These are phyloP conservation scores for Melanostigma gelatinosum DNA, from an alignment of 2,113 vertebrate genomes.

Conservation along the genomic window DNA sequence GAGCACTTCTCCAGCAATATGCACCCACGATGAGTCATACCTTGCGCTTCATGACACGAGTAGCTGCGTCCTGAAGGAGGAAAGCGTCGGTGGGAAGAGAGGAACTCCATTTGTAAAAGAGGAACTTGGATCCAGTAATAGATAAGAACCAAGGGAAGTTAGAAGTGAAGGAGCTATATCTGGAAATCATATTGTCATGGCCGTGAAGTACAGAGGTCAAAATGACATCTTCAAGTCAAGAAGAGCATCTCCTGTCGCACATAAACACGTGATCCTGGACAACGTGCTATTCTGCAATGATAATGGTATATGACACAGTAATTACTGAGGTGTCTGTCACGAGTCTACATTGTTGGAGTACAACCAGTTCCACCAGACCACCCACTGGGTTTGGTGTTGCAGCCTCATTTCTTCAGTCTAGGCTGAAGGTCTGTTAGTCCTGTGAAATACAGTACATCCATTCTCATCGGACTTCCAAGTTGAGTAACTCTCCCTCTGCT, in stretches of 20 bases:
- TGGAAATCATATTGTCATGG: background rate
- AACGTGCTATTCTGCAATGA: background rate
- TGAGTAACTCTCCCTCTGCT: background rate
- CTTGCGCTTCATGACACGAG: background rate
- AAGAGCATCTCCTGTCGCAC: background rate
- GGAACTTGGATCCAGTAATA: slow-evolving; percentile 21
- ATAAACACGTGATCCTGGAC: background rate
- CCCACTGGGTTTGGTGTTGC: background rate
- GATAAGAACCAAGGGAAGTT: background rate
- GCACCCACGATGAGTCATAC: background rate
- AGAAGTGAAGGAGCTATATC: background rate
- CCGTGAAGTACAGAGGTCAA: slow-evolving; percentile 14
- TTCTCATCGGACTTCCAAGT: background rate
- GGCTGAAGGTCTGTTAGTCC: background rate
- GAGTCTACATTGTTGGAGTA: background rate
- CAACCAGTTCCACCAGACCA: background rate
- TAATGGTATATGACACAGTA: background rate
- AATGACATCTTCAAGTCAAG: background rate
- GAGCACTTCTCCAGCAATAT: background rate
- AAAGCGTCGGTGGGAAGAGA: background rate
- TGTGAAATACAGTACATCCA: background rate
- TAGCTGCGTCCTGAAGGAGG: background rate
- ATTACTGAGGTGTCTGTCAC: background rate
- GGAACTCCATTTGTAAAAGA: background rate
- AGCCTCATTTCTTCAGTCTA: slow-evolving; percentile 26